phyloP scores from a whole-genome alignment of 2,888 invertebrate species.

The Macaria liturata region DNA sequence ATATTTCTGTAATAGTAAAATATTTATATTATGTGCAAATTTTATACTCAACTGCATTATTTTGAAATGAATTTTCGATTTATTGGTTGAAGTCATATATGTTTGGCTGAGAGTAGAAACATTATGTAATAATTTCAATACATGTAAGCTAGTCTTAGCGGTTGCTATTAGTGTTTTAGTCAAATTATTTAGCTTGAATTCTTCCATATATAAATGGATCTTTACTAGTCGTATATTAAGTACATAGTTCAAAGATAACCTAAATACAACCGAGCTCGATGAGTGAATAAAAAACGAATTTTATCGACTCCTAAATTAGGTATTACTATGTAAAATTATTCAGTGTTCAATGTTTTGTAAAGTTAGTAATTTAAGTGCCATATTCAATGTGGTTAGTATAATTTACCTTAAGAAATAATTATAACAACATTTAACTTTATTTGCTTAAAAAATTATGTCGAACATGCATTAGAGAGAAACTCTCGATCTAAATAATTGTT shows the following conservation, averaged over 20 bases:
- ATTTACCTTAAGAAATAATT: slow-evolving; percentile 17
- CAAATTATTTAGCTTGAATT: slow-evolving; percentile 43
- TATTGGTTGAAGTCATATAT: no score
- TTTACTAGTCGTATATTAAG: slow-evolving; percentile 51
- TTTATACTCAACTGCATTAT: no score
- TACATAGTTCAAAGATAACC: slow-evolving; percentile 35
- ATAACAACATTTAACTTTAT: slow-evolving; percentile 5
- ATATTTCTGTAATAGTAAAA: background rate
- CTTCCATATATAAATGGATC: slow-evolving; percentile 39
- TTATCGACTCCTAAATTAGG: slow-evolving; percentile 19
- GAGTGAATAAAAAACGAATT: slow-evolving; percentile 41
- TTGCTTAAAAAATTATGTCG: slow-evolving; percentile 13
- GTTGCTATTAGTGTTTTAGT: slow-evolving; percentile 34
- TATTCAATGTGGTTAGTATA: slow-evolving; percentile 48
- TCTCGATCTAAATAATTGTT: slow-evolving; percentile 32
- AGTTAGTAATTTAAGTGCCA: slow-evolving; percentile 41
- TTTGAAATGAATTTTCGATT: no score
- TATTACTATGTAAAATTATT: slow-evolving; percentile 22
- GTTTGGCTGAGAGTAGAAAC: background rate
- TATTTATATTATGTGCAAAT: no score
- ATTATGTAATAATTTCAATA: background rate
- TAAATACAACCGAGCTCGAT: slow-evolving; percentile 27
- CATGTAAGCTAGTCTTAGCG: slow-evolving; percentile 6
- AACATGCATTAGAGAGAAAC: slow-evolving; percentile 37
- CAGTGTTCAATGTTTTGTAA: slow-evolving; percentile 33